Evolutionary conservation across 1,140 invertebrate species (phyloP), one percentile per base, ranked within the genome.

Genomic region (Drosophila lacteicornis): DNA sequence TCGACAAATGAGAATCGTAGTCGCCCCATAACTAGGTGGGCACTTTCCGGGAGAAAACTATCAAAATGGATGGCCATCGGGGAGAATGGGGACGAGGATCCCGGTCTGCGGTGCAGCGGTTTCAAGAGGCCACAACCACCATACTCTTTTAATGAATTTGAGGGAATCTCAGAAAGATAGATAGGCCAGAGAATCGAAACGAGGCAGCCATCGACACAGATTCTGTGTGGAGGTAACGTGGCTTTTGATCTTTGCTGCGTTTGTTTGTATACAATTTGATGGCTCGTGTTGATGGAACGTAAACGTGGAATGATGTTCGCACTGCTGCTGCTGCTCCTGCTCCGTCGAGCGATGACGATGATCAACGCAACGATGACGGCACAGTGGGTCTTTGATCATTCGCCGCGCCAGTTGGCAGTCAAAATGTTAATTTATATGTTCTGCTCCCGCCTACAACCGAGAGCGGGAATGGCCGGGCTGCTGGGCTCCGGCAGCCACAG

Each of bases 201-300:
- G 47, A 66, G 59, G 40, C 56, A 59, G 49, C 33, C 67, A 49
- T 53, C 68, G 47, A 11, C 55, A 55, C 71, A 59, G 51, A 76
- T 68, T 36, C 47, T 55, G 66, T 79, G 50, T 36, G 43, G 66
- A 78, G 81, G 75, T 82, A 84, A 73, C 75, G 69, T 36, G 82
- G 85, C 88, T 91, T 91, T 91, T 91, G 88, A 91, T 91, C 88
- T 91, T 91, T 82, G 81, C 71, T 88, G 85, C 86, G 86, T 91
- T 91, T 91, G 88, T 91, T 91, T 91, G 88, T 91, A 91, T 91
- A 91, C 88, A 91, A 91, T 91, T 91, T 91, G 88, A 91, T 91
- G 88, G 88, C 81, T 91, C 83, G 88, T 91, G 88, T 91, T 91
- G 88, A 91, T 91, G 88, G 88, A 91, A 88, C 88, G 83, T 91